Evolutionary conservation across 2,113 vertebrate species (phyloP), one percentile per base, ranked within the genome.

Genomic region (Pelecanoides urinatrix): DNA sequence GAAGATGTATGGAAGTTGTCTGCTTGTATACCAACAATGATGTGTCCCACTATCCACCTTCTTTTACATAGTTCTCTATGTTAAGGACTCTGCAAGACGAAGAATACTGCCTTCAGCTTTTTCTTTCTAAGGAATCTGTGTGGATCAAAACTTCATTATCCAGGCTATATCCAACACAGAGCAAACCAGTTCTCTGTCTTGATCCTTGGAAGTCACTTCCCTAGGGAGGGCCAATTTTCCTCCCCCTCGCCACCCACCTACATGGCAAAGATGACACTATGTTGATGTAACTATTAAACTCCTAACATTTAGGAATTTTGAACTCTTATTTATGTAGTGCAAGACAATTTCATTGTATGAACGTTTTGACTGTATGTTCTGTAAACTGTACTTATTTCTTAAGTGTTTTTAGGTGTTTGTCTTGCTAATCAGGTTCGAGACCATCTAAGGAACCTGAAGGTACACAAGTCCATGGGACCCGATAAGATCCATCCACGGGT

Each of bases 181-280:
- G 14, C 20, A 81, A 90, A 50, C 4, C 6, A 34, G 6, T 47
- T 29, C 8, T 42, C 3, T 42, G 15, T 49, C 71, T 76, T 52
- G 10, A 53, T 32, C 15, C 9, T 68, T 67, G 29, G 6, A 84
- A 68, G 6, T 32, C 32, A 59, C 27, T 73, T 84, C 10, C 9
- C 32, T n/a, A 44, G 8, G 2, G 13, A 81, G 3, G 6, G 7
- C 5, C 49, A 15, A n/a, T 78, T 75, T 73, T 6, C 38, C 10
- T 50, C 7, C 22, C 5, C 9, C 7, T 53, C 1, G 0, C 4
- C 21, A 81, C 4, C 13, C 21, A 56, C 17, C 36, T 45, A 32
- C 34, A 74, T 50, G 18, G 4, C 11, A 86, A 83, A 59, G 16
- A 44, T 53, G 11, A 20, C 2, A 3, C 9, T 20, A 20, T n/a